phyloP scores from a whole-genome alignment of 2,113 vertebrate species.

The Gallinago jamesoni region DNA sequence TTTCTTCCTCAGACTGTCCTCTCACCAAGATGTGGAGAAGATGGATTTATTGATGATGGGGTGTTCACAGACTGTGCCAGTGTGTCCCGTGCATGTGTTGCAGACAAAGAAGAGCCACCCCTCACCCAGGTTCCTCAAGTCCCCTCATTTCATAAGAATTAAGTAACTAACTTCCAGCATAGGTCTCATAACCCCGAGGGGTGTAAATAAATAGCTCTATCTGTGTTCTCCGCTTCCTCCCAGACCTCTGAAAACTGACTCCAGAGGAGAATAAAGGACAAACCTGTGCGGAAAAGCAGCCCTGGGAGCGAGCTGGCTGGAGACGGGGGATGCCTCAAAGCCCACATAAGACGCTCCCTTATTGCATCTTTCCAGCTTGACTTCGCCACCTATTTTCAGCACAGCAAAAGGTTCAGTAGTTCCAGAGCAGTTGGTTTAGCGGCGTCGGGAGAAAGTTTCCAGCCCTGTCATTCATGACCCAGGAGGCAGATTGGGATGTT shows the following conservation, averaged over 20 bases:
- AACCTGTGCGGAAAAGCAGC: background rate
- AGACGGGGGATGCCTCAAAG: background rate
- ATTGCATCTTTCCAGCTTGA: background rate
- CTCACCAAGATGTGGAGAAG: background rate
- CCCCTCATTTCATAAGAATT: background rate
- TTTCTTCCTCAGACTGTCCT: background rate
- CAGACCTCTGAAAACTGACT: background rate
- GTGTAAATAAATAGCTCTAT: background rate
- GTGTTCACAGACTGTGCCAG: background rate
- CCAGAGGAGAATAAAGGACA: background rate
- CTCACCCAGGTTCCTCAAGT: background rate
- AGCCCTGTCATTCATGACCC: background rate
- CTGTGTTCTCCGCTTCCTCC: background rate
- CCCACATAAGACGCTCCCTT: background rate
- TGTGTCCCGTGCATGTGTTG: rapidly evolving
- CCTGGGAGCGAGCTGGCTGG: background rate
- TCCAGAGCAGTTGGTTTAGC: background rate
- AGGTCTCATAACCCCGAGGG: background rate
- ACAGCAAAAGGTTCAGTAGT: background rate
- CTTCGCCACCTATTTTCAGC: background rate
- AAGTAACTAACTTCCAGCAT: background rate
- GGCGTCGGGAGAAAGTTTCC: background rate
- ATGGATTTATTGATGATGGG: background rate
- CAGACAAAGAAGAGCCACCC: background rate
- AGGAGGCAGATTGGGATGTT: background rate